Conservation (phyloP, 2,113 vertebrate species). For the Loxodonta africana region DNA sequence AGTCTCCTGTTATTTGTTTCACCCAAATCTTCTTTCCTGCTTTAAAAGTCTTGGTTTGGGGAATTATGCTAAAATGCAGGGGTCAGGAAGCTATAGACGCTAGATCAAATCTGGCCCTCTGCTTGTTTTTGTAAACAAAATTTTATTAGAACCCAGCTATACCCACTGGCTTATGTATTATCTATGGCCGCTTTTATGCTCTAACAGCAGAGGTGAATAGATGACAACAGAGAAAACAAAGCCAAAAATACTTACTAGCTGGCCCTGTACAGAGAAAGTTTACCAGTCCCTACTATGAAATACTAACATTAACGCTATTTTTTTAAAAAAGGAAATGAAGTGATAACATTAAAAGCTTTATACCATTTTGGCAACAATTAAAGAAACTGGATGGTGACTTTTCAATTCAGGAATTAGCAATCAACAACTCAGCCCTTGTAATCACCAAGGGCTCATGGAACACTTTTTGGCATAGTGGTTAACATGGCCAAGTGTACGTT, state of each 20-base stretch:
- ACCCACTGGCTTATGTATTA: not conserved
- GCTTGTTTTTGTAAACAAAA: slow-evolving; percentile 15
- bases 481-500: not conserved
- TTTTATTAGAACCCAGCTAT: not conserved
- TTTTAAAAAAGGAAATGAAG: not conserved
- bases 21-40: not conserved
- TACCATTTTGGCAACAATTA: not conserved
- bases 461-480: not conserved
- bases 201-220: not conserved
- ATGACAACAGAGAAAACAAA: not conserved
- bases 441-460: not conserved
- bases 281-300: not conserved
- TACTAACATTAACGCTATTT: not conserved
- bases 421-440: not conserved
- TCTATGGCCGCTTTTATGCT: not conserved
- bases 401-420: not conserved
- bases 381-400: not conserved
- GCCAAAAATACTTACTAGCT: not conserved
- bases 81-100: not conserved
- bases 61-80: not conserved
- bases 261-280: not conserved
- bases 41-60: slow-evolving; percentile 18
- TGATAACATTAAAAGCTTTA: not conserved
- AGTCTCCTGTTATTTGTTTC: not conserved
- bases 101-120: not conserved